Percentiles rank a stretch among this genome's conserved stretches.
Conservation (phyloP, 2,888 invertebrate genomes). For the Mythimna impura region DNA sequence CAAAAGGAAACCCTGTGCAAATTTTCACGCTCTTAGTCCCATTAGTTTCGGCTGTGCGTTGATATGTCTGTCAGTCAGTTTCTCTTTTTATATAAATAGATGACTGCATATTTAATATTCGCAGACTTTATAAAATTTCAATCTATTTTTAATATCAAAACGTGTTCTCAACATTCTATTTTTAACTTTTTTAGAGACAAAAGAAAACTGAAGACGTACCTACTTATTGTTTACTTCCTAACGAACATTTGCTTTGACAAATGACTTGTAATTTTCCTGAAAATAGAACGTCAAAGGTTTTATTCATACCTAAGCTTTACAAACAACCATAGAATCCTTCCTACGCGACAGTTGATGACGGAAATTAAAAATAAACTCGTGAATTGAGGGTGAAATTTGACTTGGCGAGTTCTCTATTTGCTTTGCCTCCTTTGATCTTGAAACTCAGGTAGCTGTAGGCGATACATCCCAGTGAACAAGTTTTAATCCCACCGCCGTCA, state of each 20-base stretch:
- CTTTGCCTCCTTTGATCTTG: slow-evolving; percentile 68
- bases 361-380: slow-evolving; percentile 63
- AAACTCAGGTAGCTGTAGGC: slow-evolving; percentile 68
- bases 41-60: too few relatives aligned
- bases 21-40: too few relatives aligned
- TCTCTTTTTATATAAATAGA: too few relatives aligned
- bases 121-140: background rate
- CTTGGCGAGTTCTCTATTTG: slow-evolving; percentile 67
- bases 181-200: background rate
- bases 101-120: slow-evolving; percentile 2
- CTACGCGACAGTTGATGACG: slow-evolving; percentile 35
- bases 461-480: slow-evolving; percentile 74
- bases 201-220: background rate
- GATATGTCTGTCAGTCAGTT: too few relatives aligned
- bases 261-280: slow-evolving; percentile 1
- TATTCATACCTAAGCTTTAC: background rate
- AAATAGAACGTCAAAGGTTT: slow-evolving; percentile 14
- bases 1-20: too few relatives aligned
- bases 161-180: background rate
- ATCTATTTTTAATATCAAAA: slow-evolving; percentile 13
- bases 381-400: slow-evolving; percentile 44
- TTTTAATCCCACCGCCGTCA: slow-evolving; percentile 80
- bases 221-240: background rate
- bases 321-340: slow-evolving; percentile 37
- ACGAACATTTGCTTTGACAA: background rate